phyloP scores from a whole-genome alignment of 1,140 invertebrate species.

The Vanessa tameamea region DNA sequence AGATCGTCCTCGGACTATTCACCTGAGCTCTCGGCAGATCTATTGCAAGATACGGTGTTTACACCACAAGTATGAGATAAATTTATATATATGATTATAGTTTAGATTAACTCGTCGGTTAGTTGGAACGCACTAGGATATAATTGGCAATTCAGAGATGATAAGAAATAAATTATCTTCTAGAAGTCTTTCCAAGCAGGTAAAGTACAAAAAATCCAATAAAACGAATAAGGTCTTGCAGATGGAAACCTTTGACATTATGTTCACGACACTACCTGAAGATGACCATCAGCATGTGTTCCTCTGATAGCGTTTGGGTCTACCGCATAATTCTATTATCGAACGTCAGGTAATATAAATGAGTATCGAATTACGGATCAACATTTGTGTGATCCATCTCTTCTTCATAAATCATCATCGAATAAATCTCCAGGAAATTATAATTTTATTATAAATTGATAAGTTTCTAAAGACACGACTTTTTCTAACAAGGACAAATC shows the following conservation, averaged over 20 bases:
- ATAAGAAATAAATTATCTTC: neutral
- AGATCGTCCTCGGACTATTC: conserved; percentile 75
- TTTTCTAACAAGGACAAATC: too few species aligned
- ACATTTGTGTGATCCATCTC: too few species aligned
- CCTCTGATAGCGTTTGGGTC: neutral
- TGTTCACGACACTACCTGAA: neutral
- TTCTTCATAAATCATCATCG: too few species aligned
- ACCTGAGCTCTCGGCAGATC: conserved; percentile 57
- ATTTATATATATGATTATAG: too few species aligned
- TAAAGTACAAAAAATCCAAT: conserved; percentile 2
- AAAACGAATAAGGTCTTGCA: neutral
- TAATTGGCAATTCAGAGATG: too few species aligned
- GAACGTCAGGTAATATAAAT: neutral
- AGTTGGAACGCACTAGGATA: too few species aligned
- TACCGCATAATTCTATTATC: neutral
- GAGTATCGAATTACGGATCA: neutral
- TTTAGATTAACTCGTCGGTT: too few species aligned
- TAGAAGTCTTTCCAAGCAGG: neutral
- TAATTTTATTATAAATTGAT: too few species aligned
- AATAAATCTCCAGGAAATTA: too few species aligned
- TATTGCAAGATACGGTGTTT: conserved; percentile 61
- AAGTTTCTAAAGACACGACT: too few species aligned
- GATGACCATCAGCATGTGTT: neutral
- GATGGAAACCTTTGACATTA: neutral
- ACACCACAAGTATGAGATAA: conserved; percentile 49